Evolutionary conservation across 2,113 vertebrate genomes (phyloP).

Genomic region (Pseudonaja textilis): DNA sequence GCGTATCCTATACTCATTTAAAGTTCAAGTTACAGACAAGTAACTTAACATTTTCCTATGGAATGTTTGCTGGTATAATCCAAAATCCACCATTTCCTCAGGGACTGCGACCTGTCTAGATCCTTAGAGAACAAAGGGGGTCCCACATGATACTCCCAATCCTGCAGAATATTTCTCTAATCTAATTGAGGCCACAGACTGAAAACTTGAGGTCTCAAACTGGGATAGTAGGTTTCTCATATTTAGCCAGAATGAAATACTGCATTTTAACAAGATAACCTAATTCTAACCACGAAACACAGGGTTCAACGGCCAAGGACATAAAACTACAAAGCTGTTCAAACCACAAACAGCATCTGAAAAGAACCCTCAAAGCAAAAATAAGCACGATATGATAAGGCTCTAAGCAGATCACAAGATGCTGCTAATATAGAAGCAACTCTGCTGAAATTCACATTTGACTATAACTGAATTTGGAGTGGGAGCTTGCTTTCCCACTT

Average conservation of each 20-base stretch:
- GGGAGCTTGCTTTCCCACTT: too few relatives aligned
- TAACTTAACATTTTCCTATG: neutral
- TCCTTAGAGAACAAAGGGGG: neutral
- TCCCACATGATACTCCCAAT: neutral
- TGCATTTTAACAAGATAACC: neutral
- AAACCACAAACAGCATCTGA: neutral
- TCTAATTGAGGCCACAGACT: neutral
- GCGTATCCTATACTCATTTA: neutral
- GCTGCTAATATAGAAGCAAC: too few relatives aligned
- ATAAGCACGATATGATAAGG: too few relatives aligned
- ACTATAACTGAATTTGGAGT: too few relatives aligned
- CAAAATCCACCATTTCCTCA: neutral
- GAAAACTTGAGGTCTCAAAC: neutral
- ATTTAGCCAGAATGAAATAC: neutral
- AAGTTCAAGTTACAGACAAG: neutral
- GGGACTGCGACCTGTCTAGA: neutral
- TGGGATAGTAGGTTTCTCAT: neutral
- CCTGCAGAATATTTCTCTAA: neutral
- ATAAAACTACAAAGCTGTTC: neutral
- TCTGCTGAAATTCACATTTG: too few relatives aligned
- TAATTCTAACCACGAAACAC: neutral
- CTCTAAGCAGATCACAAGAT: too few relatives aligned
- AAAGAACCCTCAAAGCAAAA: neutral
- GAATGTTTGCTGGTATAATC: neutral
- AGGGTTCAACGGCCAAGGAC: neutral